Evolutionary conservation across 1,140 invertebrate genomes (phyloP), one percentile per base, ranked within the genome.

Genomic region (Melipona quadrifasciata): DNA sequence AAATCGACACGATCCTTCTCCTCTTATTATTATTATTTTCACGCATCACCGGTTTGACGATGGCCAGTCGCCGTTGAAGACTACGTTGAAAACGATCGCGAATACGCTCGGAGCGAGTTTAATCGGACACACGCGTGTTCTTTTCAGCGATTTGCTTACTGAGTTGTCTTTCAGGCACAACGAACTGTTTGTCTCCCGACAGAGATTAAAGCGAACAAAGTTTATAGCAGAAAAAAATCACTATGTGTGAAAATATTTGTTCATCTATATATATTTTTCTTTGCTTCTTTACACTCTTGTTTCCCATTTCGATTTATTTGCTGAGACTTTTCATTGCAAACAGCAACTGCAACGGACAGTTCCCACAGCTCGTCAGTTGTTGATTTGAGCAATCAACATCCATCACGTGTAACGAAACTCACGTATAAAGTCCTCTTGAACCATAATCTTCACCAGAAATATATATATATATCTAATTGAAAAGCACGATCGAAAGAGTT

Each of bases 11-110:
- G 27, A n/a, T 61, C 47, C 3, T 51, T 64, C 47, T n/a, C 8
- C 6, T 34, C 47, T 39, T 77, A 39, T 68, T 76, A 51, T 68
- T 76, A 51, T 76, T 76, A 58, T 76, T 51, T 79, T 79, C 53
- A 72, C 39, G 39, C 67, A n/a, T 74, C 39, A 14, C 47, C 34
- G 17, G 21, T 16, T 14, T 57, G 31, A 19, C 19, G 55, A 47
- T 47, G 27, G 51, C 17, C n/a, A 24, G 17, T 51, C 16, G 58
- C 14, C 47, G 64, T 47, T 67, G 10, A n/a, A 68, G 76, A 34
- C 24, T 47, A 24, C 21, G 64, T 55, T n/a, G n/a, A n/a, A 68
- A 68, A 68, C 73, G 58, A 64, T 77, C 31, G 39, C 2, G 14
- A 34, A 68, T 68, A 19, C 53, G 16, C 53, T 47, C 39, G 24